Base-by-base conservation (phyloP, 2,113 vertebrate species). In the Eulemur macaco region DNA sequence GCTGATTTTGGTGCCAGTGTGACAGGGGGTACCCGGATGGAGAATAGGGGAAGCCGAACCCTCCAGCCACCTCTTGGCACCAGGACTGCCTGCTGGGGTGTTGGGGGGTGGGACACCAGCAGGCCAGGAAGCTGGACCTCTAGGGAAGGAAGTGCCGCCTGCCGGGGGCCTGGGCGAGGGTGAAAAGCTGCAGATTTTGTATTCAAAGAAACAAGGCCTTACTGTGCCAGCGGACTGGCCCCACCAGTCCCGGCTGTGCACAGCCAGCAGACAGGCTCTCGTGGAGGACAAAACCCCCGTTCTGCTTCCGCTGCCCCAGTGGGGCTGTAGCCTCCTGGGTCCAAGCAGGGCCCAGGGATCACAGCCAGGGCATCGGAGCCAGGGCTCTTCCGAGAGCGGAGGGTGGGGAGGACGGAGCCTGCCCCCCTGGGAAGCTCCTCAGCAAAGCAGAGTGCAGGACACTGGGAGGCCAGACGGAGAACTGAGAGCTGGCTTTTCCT, bases 181-280 rank as follows among this genome's bases (percentile, higher is more conserved):
- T 54, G 52, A 76, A 92, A 45, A 82, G 96, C 92, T 68, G 84
- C 94, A 80, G 88, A 77, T 58, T 96, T 90, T 95, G 97, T 97
- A 95, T 96, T 97, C 96, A 97, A 92, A 95, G 92, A 97, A 97
- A 97, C 97, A 98, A 98, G 97, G 96, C 96, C 81, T 45, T 80
- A 77, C 97, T 97, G 96, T 98, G 90, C 92, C 96, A 42, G 52
- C 7, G 91, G 87, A 84, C 87, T 42, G 54, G 76, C 87, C 93
- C 86, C 42, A 86, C 6, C 64, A 63, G n/a, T 18, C 63, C 85
- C 0, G 58, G 80, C 91, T 84, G 90, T 45, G 84, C 87, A 71
- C 92, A 47, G 81, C 88, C 96, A 82, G 42, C 90, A 92, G 89
- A 60, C 71, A 1, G 95, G 56, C 96, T 86, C 85, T 97, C 87